Percentiles rank a stretch among this genome's conserved stretches.
These are phyloP conservation scores for Elephas maximus DNA, from an alignment of 2,113 vertebrate species.

Conservation along the genomic window DNA sequence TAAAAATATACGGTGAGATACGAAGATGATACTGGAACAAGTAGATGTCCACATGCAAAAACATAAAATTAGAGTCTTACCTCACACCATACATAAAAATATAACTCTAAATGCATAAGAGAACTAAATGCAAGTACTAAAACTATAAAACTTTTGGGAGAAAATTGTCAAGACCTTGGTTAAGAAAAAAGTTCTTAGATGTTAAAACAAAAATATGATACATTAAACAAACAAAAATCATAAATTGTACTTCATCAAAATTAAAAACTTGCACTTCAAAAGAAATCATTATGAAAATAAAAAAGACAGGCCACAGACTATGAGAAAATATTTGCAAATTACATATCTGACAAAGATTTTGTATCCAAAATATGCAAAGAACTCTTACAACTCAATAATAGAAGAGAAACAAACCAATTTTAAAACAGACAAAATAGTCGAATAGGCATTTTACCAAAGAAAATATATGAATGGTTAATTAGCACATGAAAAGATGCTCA, in stretches of 20 bases:
- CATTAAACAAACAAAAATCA: constrained; percentile 38
- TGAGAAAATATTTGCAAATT: constrained; percentile 55
- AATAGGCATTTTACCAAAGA: constrained; percentile 48
- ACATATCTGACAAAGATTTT: constrained; percentile 10
- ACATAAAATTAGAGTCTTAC: constrained; percentile 26
- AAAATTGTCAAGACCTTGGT: constrained; percentile 17
- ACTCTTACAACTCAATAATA: constrained; percentile 4
- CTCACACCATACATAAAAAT: constrained; percentile 29
- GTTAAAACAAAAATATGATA: constrained; percentile 19
- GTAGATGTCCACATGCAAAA: neutral
- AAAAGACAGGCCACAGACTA: constrained; percentile 21
- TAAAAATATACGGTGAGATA: constrained; percentile 13
- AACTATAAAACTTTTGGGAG: constrained; percentile 30
- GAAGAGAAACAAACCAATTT: constrained; percentile 9
- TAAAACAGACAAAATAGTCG: constrained; percentile 43
- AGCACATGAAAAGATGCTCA: too few relatives aligned
- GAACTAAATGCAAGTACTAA: constrained; percentile 30
- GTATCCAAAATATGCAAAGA: neutral
- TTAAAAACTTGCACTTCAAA: constrained; percentile 46
- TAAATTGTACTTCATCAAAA: constrained; percentile 20
- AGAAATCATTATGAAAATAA: constrained; percentile 44
- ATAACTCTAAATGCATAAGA: constrained; percentile 29
- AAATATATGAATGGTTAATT: neutral
- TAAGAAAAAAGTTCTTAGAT: constrained; percentile 23
- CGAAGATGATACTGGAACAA: constrained; percentile 1